Evolutionary conservation across 2,797 vertebrate genomes (phyloP).

Genomic region (Cheirogaleus major): DNA sequence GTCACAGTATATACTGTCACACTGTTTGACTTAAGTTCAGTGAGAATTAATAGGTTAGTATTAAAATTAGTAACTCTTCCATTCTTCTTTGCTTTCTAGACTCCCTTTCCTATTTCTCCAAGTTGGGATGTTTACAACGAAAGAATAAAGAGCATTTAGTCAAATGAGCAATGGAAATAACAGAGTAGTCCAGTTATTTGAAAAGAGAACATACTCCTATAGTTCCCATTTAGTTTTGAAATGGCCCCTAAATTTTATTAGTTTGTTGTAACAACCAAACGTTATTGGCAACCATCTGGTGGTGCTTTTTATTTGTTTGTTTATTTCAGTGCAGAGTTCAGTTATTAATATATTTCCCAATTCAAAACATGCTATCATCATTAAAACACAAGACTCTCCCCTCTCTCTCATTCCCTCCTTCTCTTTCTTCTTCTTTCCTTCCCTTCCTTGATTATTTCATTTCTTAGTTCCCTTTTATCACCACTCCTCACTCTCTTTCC

Average conservation of each 20-base stretch:
- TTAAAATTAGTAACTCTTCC: constrained; percentile 76
- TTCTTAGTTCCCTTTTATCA: neutral
- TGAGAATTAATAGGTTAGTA: constrained; percentile 78
- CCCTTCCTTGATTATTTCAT: neutral
- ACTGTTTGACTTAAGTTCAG: constrained; percentile 79
- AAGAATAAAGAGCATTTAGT: constrained; percentile 76
- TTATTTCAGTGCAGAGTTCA: constrained; percentile 7
- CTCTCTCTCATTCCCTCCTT: neutral
- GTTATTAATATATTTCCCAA: neutral
- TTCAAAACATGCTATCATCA: constrained; percentile 1
- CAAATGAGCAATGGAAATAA: constrained; percentile 81
- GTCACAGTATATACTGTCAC: constrained; percentile 67
- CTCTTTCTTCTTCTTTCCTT: neutral
- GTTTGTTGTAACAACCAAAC: neutral
- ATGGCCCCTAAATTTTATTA: neutral
- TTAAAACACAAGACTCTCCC: neutral
- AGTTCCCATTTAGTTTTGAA: constrained; percentile 48
- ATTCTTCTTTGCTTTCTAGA: constrained; percentile 69
- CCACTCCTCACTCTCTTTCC: neutral
- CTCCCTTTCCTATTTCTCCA: constrained; percentile 63
- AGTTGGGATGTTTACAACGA: constrained; percentile 62
- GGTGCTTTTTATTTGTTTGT: neutral
- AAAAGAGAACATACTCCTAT: neutral
- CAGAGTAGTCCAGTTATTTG: constrained; percentile 63
- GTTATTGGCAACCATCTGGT: neutral